Percentiles rank a stretch among this genome's conserved stretches.
phyloP scores from a whole-genome alignment of 2,113 vertebrate species.

The Nanorana parkeri region DNA sequence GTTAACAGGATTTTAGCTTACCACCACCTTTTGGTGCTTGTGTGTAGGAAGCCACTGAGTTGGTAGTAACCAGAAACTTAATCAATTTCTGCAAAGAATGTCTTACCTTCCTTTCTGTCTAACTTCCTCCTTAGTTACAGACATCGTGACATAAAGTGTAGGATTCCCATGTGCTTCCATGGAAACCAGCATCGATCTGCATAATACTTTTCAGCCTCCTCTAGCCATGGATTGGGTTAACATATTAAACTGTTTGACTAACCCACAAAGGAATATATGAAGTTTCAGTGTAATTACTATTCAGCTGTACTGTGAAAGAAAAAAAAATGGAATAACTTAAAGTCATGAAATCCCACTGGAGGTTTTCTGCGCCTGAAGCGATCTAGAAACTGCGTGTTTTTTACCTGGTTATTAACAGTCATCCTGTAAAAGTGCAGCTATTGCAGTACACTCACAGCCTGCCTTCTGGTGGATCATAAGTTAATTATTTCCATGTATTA shows the following conservation, averaged over 20 bases:
- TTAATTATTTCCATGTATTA: conserved; percentile 40
- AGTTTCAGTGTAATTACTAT: conserved; percentile 51
- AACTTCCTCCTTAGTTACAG: neutral
- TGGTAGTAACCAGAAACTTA: no score
- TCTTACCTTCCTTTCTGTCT: neutral
- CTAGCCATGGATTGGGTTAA: conserved; percentile 19
- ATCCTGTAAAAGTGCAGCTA: conserved; percentile 42
- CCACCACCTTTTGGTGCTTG: no score
- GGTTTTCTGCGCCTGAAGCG: conserved; percentile 38
- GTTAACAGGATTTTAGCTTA: no score
- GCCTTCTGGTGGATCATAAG: conserved; percentile 30
- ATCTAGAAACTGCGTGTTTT: conserved; percentile 37
- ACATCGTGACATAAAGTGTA: neutral
- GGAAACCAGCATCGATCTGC: conserved; percentile 31
- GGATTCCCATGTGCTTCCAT: conserved; percentile 29
- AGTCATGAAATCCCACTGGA: conserved; percentile 49
- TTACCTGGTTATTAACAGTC: conserved; percentile 37
- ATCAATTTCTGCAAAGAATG: neutral
- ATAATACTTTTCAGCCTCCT: conserved; percentile 28
- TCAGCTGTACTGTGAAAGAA: conserved; percentile 31
- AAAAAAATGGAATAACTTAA: conserved; percentile 46
- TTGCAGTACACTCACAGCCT: conserved; percentile 21
- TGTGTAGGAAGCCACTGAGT: no score
- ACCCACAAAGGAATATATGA: conserved; percentile 48
- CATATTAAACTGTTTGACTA: conserved; percentile 45